Evolutionary conservation across 2,113 vertebrate genomes (phyloP).

Genomic region (Turnix velox): DNA sequence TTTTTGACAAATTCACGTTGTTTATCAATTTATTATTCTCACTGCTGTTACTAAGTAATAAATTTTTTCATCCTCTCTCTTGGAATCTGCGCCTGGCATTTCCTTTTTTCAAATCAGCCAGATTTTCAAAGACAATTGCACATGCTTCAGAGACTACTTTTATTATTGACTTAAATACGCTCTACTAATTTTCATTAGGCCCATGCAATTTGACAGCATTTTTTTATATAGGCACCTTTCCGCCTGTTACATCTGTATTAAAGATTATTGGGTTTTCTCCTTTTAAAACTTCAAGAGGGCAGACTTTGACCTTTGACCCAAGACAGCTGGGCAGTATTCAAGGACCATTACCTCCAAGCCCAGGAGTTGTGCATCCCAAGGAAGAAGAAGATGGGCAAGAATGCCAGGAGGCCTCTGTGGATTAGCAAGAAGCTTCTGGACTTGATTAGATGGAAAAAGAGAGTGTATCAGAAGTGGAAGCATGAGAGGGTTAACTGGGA

Average conservation of each 20-base stretch:
- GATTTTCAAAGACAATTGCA: background rate
- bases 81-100: background rate
- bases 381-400: too few species aligned
- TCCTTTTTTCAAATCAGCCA: background rate
- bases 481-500: too few species aligned
- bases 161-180: background rate
- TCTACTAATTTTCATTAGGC: background rate
- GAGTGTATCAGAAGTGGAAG: too few species aligned
- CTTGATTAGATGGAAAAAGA: too few species aligned
- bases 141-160: background rate
- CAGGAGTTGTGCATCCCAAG: too few species aligned
- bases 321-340: too few species aligned
- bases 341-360: too few species aligned
- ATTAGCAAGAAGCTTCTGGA: too few species aligned
- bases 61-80: background rate
- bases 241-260: background rate
- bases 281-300: background rate
- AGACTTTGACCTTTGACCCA: too few species aligned
- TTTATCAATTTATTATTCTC: background rate
- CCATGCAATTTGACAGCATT: background rate
- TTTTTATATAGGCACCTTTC: background rate
- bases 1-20: background rate
- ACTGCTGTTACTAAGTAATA: background rate
- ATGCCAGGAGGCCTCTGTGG: too few species aligned
- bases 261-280: background rate